Conservation (phyloP, 2,113 vertebrate species). For the Nothoprocta perdicaria region DNA sequence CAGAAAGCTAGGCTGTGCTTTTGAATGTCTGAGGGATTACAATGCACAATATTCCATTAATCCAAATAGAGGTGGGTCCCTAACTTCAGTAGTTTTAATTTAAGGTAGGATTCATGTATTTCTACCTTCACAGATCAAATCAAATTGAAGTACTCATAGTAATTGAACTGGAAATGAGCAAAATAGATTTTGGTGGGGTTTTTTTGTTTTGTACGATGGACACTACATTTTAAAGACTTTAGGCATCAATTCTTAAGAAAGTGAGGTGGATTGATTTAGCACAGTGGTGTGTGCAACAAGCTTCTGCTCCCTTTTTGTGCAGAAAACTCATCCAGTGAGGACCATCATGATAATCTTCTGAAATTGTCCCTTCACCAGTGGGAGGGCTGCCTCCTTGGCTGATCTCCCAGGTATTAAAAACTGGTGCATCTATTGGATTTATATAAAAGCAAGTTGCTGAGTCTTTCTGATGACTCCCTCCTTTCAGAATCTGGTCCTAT, state of each 20-base stretch:
- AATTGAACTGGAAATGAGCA: too few species aligned
- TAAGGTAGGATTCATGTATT: neutral
- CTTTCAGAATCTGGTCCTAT: neutral
- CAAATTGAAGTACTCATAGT: neutral
- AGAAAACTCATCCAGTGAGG: neutral
- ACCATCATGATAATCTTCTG: neutral
- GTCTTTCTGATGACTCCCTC: neutral
- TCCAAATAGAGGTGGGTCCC: neutral
- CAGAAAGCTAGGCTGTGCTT: neutral
- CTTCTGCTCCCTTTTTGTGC: neutral
- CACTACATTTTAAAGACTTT: neutral
- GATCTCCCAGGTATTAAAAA: neutral
- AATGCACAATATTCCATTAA: neutral
- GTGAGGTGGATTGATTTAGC: neutral
- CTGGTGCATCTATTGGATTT: neutral
- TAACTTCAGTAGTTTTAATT: neutral
- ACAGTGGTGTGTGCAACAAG: neutral
- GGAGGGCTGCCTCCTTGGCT: neutral
- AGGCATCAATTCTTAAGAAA: neutral
- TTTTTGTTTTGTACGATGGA: neutral
- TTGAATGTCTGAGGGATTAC: neutral
- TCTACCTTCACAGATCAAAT: neutral
- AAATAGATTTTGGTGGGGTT: too few species aligned
- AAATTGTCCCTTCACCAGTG: neutral
- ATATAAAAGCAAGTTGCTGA: neutral